These are phyloP conservation scores for Steinernema feltiae DNA, from an alignment of 1,140 invertebrate genomes.

Conservation along the genomic window DNA sequence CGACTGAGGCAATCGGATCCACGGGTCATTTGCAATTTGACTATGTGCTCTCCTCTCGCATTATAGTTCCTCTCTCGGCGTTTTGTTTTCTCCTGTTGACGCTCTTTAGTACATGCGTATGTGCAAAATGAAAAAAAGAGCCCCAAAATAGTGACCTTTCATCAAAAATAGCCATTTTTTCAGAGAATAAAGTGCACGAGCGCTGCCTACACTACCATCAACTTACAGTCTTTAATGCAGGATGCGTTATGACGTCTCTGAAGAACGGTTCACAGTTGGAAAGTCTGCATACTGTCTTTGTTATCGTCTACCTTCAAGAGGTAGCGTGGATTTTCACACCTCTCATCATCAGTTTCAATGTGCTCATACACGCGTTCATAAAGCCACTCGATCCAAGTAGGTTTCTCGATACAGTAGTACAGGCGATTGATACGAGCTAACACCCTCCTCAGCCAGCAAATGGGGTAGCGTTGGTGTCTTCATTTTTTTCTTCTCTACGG, in stretches of 20 bases:
- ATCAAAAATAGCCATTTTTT: too few species aligned
- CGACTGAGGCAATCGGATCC: too few species aligned
- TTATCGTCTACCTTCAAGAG: not conserved
- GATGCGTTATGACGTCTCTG: slow-evolving; percentile 6
- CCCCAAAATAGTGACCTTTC: too few species aligned
- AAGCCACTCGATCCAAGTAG: not conserved
- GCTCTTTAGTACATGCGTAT: too few species aligned
- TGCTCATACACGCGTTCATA: not conserved
- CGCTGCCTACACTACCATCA: too few species aligned
- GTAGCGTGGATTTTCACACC: not conserved
- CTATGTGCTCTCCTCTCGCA: too few species aligned
- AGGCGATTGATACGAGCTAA: not conserved
- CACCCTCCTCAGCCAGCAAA: not conserved
- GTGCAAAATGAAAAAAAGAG: too few species aligned
- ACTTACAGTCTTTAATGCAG: not conserved
- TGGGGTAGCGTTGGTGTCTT: not conserved
- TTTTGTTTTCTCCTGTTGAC: too few species aligned
- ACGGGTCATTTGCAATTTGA: too few species aligned
- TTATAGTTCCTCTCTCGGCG: too few species aligned
- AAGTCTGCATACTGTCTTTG: slow-evolving; percentile 6
- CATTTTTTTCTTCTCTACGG: not conserved
- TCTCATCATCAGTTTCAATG: not conserved
- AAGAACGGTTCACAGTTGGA: not conserved
- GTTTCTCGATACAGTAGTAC: too few species aligned
- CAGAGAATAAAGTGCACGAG: too few species aligned